Evolutionary conservation across 2,113 vertebrate species (phyloP), one percentile per base, ranked within the genome.

Genomic region (Chionodraco myersi): DNA sequence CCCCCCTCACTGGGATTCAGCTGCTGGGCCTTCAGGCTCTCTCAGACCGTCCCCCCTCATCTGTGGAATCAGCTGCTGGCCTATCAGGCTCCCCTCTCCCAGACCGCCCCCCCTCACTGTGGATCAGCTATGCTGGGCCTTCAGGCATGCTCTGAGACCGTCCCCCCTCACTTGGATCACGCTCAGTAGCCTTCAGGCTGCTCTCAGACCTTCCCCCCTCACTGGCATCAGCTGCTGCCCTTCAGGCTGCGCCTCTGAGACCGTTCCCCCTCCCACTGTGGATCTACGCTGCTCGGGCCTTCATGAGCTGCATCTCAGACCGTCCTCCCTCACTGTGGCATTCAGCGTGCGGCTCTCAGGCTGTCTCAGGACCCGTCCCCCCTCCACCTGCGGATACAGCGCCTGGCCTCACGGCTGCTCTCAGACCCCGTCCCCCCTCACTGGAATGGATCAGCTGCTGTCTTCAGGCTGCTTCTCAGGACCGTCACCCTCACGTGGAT

Each of bases 231-330:
- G 59, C 36, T 60, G 59, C 79, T 94, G 94, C 58, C 90, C 26
- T 78, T 83, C 44, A 94, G 64, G 63, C 1, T 30, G 30, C 30
- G n/a, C n/a, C n/a, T 30, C 36, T 7, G 36, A 71, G 91, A 93
- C 0, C 89, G 91, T 68, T 86, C 87, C 76, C 94, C 93, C 1
- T 89, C 91, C n/a, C n/a, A n/a, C n/a, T n/a, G n/a, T n/a, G n/a
- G n/a, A n/a, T n/a, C n/a, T n/a, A n/a, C n/a, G n/a, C n/a, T n/a
- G n/a, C n/a, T n/a, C n/a, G n/a, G n/a, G n/a, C n/a, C n/a, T n/a
- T n/a, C n/a, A n/a, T n/a, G n/a, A n/a, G n/a, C n/a, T n/a, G n/a
- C n/a, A n/a, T n/a, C n/a, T n/a, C n/a, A n/a, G n/a, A n/a, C n/a
- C n/a, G n/a, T n/a, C n/a, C n/a, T n/a, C n/a, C n/a, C n/a, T n/a